Conservation (phyloP, 1,140 invertebrate species). For the Centruroides sculpturatus region DNA sequence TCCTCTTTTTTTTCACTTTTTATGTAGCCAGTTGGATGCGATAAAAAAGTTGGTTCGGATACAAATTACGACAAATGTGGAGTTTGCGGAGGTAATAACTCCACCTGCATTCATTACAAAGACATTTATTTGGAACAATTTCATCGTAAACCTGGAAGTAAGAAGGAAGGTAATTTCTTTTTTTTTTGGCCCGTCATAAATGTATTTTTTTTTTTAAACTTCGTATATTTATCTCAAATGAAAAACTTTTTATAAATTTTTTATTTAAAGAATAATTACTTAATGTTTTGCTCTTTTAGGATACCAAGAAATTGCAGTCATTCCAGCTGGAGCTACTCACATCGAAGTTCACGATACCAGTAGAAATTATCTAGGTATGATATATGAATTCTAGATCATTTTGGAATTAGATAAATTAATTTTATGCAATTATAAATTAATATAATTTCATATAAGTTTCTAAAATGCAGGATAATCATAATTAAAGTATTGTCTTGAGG, state of each 20-base stretch:
- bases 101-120: constrained; percentile 16
- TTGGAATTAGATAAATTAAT: no score
- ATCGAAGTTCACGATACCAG: constrained; percentile 25
- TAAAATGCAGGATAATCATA: no score
- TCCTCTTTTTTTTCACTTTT: background rate
- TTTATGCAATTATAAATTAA: no score
- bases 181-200: no score
- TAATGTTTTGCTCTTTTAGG: constrained; percentile 6
- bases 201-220: no score
- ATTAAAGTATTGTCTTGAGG: no score
- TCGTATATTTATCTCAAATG: no score
- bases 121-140: constrained; percentile 12
- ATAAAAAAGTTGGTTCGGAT: constrained; percentile 15
- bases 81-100: constrained; percentile 17
- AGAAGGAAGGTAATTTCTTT: background rate
- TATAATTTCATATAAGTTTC: no score
- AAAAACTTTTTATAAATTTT: background rate
- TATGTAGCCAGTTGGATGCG: constrained; percentile 17
- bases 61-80: constrained; percentile 18
- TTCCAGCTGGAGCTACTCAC: constrained; percentile 26
- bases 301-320: constrained; percentile 27
- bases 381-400: no score
- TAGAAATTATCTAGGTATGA: constrained; percentile 23
- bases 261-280: background rate
- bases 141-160: background rate